Conservation (phyloP, 2,797 vertebrate species). For the Anguilla megastoma region DNA sequence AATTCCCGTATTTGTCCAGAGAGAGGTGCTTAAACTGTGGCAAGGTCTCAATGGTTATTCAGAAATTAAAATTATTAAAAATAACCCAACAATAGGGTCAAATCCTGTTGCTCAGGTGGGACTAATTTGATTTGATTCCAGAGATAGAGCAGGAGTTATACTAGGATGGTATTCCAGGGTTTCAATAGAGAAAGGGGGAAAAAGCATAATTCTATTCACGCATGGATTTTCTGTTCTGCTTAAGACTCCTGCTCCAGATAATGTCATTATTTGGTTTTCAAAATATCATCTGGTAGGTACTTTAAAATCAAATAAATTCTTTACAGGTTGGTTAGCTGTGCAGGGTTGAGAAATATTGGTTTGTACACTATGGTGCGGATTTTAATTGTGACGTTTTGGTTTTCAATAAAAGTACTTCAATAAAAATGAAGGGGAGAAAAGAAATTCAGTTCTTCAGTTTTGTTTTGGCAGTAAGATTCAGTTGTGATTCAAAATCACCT, state of each 20-base stretch:
- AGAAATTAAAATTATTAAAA: neutral
- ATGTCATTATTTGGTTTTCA: neutral
- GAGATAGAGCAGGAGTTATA: neutral
- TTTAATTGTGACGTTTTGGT: constrained; percentile 25
- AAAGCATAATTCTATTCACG: neutral
- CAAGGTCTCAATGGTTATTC: neutral
- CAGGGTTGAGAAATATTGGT: neutral
- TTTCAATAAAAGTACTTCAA: constrained; percentile 24
- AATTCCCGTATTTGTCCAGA: neutral
- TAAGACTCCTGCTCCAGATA: neutral
- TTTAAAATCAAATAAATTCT: neutral
- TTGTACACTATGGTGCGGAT: constrained; percentile 24
- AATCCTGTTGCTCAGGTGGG: neutral
- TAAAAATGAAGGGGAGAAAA: constrained; percentile 7
- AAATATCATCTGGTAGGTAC: neutral
- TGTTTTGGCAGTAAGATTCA: neutral
- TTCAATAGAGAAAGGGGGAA: neutral
- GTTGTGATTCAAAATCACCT: neutral
- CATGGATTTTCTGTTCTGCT: neutral
- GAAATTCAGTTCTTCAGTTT: neutral
- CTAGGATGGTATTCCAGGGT: neutral
- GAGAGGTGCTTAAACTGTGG: neutral
- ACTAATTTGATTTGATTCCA: neutral
- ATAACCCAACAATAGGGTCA: neutral
- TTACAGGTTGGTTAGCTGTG: neutral